A percentile compares a stretch with the other conserved stretches of the same genome.
Conservation (phyloP, 1,140 invertebrate species). For the Hesperophylax magnus region DNA sequence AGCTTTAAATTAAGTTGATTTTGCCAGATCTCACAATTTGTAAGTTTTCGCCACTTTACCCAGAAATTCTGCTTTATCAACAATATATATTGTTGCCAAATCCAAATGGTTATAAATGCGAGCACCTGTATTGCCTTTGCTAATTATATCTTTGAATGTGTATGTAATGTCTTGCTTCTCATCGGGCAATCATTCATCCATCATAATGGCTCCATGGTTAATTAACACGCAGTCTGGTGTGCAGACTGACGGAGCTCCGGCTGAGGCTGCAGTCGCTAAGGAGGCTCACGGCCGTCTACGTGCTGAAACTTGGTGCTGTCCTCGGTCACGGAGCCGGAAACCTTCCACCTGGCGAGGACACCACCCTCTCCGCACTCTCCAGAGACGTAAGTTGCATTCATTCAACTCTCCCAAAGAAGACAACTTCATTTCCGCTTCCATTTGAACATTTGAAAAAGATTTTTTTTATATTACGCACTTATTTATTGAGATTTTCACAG, state of each 20-base stretch:
- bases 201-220: constrained; percentile 59
- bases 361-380: constrained; percentile 69
- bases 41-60: too few species aligned
- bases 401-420: not conserved
- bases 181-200: constrained; percentile 59
- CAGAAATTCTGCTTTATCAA: too few species aligned
- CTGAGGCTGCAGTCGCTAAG: constrained; percentile 81
- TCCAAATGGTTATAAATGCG: too few species aligned
- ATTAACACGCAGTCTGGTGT: constrained; percentile 62
- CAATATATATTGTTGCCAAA: too few species aligned
- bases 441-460: too few species aligned
- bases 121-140: not conserved
- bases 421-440: too few species aligned
- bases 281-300: constrained; percentile 82
- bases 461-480: not conserved
- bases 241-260: constrained; percentile 79
- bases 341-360: constrained; percentile 59
- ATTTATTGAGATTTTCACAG: too few species aligned
- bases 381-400: constrained; percentile 66
- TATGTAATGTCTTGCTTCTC: constrained; percentile 9
- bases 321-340: constrained; percentile 74
- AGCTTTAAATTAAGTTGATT: too few species aligned
- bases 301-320: constrained; percentile 82
- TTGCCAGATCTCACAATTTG: too few species aligned
- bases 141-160: not conserved